Evolutionary conservation across 2,888 invertebrate species (phyloP).

Genomic region (Eremobia ochroleuca): DNA sequence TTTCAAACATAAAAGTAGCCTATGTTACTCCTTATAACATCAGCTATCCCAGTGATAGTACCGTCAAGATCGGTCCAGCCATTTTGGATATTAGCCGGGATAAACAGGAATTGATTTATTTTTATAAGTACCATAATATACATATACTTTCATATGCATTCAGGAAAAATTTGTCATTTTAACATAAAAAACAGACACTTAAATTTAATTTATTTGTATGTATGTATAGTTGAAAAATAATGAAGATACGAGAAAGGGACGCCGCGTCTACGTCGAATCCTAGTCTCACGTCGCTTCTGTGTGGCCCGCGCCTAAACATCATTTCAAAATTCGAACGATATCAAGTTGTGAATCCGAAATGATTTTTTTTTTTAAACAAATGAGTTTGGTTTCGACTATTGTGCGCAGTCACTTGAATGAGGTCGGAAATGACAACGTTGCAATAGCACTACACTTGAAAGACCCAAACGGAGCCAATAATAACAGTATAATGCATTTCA

Average conservation of each 20-base stretch:
- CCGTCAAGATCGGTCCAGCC: not conserved
- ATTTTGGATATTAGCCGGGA: not conserved
- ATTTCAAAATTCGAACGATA: constrained; percentile 17
- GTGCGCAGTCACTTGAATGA: constrained; percentile 4
- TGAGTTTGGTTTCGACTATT: not conserved
- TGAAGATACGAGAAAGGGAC: not conserved
- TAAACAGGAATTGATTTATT: not conserved
- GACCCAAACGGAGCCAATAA: not conserved
- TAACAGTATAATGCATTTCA: constrained; percentile 13
- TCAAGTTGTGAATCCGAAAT: not conserved
- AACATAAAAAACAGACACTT: not conserved
- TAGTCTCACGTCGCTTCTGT: not conserved
- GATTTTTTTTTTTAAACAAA: not conserved
- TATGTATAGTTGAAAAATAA: not conserved
- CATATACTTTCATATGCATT: not conserved
- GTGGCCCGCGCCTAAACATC: not conserved
- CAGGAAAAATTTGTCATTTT: not conserved
- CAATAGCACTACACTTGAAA: constrained; percentile 19
- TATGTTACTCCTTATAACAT: not conserved
- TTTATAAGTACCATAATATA: not conserved
- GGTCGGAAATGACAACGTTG: constrained; percentile 15
- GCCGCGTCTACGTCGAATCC: too few relatives aligned
- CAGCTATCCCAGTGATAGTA: not conserved
- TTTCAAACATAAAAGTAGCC: not conserved
- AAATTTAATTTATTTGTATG: not conserved